A percentile compares a stretch with the other conserved stretches of the same genome.
Conservation (phyloP, 1,140 invertebrate species). For the Heliconius hewitsoni region DNA sequence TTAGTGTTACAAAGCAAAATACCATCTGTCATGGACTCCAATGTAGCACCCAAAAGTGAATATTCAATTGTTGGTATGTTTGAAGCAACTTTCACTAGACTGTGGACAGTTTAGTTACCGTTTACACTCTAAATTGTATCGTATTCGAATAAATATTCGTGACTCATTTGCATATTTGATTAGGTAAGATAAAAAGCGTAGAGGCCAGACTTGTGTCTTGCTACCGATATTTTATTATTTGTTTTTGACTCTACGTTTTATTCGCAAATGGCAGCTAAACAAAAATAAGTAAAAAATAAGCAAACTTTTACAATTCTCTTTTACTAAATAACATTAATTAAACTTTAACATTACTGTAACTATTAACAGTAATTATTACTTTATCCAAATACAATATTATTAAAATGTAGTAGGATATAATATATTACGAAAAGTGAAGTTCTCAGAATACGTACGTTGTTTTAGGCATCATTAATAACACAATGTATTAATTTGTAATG, state of each 20-base stretch:
- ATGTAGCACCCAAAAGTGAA: constrained; percentile 25
- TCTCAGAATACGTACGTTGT: neutral
- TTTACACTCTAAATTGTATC: constrained; percentile 20
- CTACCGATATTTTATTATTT: neutral
- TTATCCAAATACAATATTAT: neutral
- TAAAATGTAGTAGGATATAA: neutral
- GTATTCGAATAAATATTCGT: constrained; percentile 4
- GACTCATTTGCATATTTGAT: constrained; percentile 14
- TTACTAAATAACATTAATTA: neutral
- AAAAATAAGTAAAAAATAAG: neutral
- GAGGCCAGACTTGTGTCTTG: neutral
- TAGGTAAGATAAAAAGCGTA: neutral
- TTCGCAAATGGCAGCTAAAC: neutral
- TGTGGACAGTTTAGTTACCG: constrained; percentile 22
- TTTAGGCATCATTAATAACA: neutral
- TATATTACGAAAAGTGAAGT: neutral
- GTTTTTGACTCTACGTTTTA: neutral
- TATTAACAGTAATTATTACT: neutral
- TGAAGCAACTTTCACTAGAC: constrained; percentile 39
- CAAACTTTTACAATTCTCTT: neutral
- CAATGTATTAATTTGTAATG: neutral
- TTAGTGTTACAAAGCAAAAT: constrained; percentile 6
- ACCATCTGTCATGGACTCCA: neutral
- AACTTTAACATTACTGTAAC: too few species aligned
- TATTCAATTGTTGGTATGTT: constrained; percentile 38